Evolutionary conservation across 2,113 vertebrate species (phyloP).

Genomic region (Parotia lawesii): DNA sequence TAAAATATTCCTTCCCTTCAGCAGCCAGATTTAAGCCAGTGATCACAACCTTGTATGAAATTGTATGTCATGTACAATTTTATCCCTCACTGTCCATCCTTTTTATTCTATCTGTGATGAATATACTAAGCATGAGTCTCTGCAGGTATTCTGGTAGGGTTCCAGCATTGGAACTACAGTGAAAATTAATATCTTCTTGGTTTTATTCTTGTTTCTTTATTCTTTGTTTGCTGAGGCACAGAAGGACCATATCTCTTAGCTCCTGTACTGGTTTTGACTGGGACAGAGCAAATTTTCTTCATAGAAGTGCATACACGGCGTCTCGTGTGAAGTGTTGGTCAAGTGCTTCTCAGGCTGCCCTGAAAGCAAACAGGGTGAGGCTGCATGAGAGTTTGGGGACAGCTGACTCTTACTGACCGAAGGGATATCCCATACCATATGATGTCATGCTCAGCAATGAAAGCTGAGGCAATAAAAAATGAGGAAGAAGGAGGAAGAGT

Average conservation of each 20-base stretch:
- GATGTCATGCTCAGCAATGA: background rate
- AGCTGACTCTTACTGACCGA: background rate
- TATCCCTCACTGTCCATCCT: background rate
- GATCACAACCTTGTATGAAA: background rate
- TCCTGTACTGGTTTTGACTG: background rate
- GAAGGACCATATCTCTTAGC: background rate
- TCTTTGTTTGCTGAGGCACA: background rate
- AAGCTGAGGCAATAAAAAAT: background rate
- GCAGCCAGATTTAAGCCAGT: background rate
- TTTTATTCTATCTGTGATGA: background rate
- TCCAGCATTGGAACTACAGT: background rate
- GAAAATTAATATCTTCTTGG: background rate
- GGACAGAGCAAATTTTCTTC: background rate
- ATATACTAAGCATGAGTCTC: background rate
- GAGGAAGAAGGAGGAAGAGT: background rate
- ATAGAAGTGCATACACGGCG: accelerated
- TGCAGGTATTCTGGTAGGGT: background rate
- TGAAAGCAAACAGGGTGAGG: accelerated
- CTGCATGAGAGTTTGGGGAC: accelerated
- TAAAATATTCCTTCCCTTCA: background rate
- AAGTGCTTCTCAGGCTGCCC: background rate
- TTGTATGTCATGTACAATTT: background rate
- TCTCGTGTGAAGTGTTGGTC: background rate
- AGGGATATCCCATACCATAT: background rate
- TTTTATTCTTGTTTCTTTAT: background rate